Percentiles rank a stretch among this genome's conserved stretches.
Conservation (phyloP, 64 coral and sea anemone species). For the Montipora cactus region DNA sequence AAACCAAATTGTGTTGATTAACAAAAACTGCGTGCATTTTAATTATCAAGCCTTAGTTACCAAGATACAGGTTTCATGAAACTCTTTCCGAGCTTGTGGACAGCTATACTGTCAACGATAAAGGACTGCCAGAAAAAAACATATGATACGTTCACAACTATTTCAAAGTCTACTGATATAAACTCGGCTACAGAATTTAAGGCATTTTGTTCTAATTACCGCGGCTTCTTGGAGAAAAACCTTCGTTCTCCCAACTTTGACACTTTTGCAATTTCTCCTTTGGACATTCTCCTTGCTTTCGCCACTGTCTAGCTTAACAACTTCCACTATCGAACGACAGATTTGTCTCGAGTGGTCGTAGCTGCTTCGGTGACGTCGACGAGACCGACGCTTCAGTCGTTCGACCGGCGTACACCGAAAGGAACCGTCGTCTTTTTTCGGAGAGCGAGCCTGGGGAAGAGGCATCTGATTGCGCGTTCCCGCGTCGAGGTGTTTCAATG, state of each 20-base stretch:
- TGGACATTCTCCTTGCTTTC: conserved; percentile 50
- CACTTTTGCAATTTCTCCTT: background rate
- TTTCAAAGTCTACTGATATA: too few species aligned
- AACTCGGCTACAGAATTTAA: background rate
- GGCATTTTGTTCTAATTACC: background rate
- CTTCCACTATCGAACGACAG: conserved; percentile 48
- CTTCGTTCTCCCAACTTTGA: conserved; percentile 53
- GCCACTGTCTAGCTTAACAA: conserved; percentile 9
- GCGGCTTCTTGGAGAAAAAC: conserved; percentile 55
- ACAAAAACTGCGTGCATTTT: too few species aligned
- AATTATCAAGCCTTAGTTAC: too few species aligned
- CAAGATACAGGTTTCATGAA: too few species aligned
- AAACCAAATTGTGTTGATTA: too few species aligned
- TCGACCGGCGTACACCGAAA: conserved; percentile 7
- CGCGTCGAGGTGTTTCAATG: conserved; percentile 27
- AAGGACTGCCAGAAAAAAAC: too few species aligned
- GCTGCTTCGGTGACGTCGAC: conserved; percentile 39
- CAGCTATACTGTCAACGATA: too few species aligned
- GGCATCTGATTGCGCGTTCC: background rate
- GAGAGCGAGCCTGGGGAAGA: background rate
- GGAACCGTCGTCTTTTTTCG: conserved; percentile 37
- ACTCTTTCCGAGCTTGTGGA: too few species aligned
- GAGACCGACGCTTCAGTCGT: conserved; percentile 47
- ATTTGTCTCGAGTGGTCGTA: conserved; percentile 61
- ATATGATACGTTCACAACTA: too few species aligned